A percentile compares a stretch with the other conserved stretches of the same genome.
These are phyloP conservation scores for Pagetopsis macropterus DNA, from an alignment of 2,797 vertebrate genomes.

Conservation along the genomic window DNA sequence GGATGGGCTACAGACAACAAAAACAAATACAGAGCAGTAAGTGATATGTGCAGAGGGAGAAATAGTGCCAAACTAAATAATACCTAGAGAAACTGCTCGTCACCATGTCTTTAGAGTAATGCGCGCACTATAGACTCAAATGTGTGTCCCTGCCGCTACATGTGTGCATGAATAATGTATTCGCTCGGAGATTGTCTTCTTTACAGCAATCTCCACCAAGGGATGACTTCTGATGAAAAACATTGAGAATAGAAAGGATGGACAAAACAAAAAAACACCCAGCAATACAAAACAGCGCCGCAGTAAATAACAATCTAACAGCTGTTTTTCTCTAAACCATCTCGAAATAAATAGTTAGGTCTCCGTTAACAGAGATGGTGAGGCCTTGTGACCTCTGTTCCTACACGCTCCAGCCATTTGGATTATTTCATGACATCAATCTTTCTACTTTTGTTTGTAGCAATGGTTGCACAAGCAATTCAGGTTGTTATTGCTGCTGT, in stretches of 20 bases:
- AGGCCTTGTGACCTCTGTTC: neutral
- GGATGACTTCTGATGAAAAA: neutral
- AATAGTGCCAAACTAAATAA: slow-evolving; percentile 36
- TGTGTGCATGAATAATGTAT: neutral
- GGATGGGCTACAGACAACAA: slow-evolving; percentile 95
- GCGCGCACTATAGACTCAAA: neutral
- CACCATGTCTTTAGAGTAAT: neutral
- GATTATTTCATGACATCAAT: neutral
- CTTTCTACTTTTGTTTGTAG: neutral
- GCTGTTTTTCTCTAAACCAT: neutral
- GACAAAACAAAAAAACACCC: slow-evolving; percentile 36
- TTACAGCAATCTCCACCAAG: neutral
- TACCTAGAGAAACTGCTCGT: neutral
- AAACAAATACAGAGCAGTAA: slow-evolving; percentile 88
- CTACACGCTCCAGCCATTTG: neutral
- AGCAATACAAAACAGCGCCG: slow-evolving; percentile 48
- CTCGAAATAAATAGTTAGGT: neutral
- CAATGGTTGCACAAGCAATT: fast-evolving
- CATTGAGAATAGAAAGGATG: neutral
- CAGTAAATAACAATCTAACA: neutral
- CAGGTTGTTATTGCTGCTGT: neutral
- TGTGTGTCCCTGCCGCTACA: neutral
- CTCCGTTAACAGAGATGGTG: neutral
- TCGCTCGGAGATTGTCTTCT: neutral
- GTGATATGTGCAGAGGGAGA: slow-evolving; percentile 65